Conservation (phyloP, 2,113 vertebrate species). For the Odontophorus gujanensis region DNA sequence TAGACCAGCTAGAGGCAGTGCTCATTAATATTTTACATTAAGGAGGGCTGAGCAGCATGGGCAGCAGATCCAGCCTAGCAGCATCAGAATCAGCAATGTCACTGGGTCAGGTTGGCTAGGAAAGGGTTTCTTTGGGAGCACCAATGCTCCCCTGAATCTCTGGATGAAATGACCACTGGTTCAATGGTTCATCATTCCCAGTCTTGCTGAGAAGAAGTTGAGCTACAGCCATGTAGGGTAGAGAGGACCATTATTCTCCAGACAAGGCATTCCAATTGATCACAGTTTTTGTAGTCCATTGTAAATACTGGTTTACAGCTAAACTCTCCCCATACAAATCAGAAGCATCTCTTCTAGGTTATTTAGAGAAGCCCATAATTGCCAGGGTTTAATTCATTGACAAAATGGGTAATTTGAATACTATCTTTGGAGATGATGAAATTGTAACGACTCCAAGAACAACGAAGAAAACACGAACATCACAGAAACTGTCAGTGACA, state of each 20-base stretch:
- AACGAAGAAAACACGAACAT: neutral
- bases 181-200: neutral
- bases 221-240: neutral
- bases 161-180: neutral
- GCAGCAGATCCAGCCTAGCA: neutral
- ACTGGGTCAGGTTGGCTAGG: neutral
- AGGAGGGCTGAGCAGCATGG: neutral
- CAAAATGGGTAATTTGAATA: neutral
- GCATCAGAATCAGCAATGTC: neutral
- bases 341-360: neutral
- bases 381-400: constrained; percentile 10
- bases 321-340: neutral
- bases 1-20: neutral
- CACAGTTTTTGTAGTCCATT: neutral
- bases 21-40: neutral
- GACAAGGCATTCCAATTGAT: neutral
- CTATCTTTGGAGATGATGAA: neutral
- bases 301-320: neutral
- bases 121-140: neutral
- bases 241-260: neutral
- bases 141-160: neutral
- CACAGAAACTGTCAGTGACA: neutral
- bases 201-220: neutral
- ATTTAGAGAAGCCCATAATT: constrained; percentile 22
- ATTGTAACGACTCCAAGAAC: neutral